Evolutionary conservation across 1,140 invertebrate species (phyloP), one percentile per base, ranked within the genome.

Genomic region (Euura lappo): DNA sequence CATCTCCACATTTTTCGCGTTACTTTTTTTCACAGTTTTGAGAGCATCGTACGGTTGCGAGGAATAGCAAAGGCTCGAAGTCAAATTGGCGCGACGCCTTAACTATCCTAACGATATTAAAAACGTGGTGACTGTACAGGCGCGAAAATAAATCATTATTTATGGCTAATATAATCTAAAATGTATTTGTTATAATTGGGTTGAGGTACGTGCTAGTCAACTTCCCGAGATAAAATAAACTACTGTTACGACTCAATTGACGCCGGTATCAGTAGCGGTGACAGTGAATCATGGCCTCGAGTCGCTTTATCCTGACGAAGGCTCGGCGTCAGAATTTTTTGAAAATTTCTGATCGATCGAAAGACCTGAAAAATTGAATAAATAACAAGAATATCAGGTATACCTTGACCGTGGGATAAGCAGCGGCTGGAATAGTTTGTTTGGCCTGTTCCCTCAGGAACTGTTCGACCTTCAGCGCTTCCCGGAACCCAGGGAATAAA

Each of bases 401-500:
- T 81, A 91, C 89, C 74, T 86, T 83, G 13, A 87, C 73, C 2
- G 77, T 84, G 0, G 84, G 79, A 69, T 91, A 92, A 6, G 85
- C 77, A 13, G 82, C 81, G 2, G 93, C 92, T 1, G 91, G 91
- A 45, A 90, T 84, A 44, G 86, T 81, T 8, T 82, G 81, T 47
- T 87, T 88, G 51, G 88, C 87, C 74, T 91, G 89, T 43, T 88
- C 83, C 67, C 87, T 84, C 60, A 94, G 79, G 80, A 90, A 94
- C 74, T 93, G 89, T 85, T 98, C 95, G 0, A 94, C 91, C 80
- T 92, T 93, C 1, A 97, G 81, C 1, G 94, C 90, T 76, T 97
- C 93, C 65, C 87, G 87, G 71, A 94, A 92, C 2, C 95, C 96
- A 2, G 97, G 97, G 84, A 99, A 99, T 47, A 99, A 89, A 89